Evolutionary conservation across 2,888 invertebrate genomes (phyloP).

Genomic region (Osedax fenrisi): DNA sequence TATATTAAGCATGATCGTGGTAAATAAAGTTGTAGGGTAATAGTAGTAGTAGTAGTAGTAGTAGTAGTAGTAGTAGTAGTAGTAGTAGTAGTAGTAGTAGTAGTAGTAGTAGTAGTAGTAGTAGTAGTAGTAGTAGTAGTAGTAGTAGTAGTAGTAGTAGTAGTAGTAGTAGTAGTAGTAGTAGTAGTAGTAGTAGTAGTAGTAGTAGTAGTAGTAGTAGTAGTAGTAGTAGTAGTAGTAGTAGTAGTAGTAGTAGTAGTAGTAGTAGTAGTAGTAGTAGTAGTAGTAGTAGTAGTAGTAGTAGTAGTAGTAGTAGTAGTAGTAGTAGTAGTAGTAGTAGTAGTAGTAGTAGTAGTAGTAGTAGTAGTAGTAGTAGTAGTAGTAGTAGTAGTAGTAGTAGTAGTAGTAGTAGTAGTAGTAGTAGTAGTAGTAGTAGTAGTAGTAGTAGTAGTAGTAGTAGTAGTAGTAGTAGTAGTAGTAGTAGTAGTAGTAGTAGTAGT

Average conservation of each 20-base stretch:
- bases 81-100: constrained; percentile 21
- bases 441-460: no score
- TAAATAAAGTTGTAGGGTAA: background rate
- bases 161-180: constrained; percentile 26
- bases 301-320: no score
- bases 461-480: no score
- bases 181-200: constrained; percentile 26
- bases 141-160: constrained; percentile 25
- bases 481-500: no score
- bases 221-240: constrained; percentile 27
- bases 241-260: constrained; percentile 26
- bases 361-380: no score
- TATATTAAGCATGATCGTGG: background rate
- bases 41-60: background rate
- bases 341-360: no score
- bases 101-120: constrained; percentile 17
- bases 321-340: no score
- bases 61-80: constrained; percentile 19
- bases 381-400: no score
- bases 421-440: no score
- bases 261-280: no score
- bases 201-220: constrained; percentile 26
- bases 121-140: constrained; percentile 19
- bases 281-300: no score
- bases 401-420: no score